Evolutionary conservation across 2,113 vertebrate genomes (phyloP), one percentile per base, ranked within the genome.

Genomic region (Gallinago media): DNA sequence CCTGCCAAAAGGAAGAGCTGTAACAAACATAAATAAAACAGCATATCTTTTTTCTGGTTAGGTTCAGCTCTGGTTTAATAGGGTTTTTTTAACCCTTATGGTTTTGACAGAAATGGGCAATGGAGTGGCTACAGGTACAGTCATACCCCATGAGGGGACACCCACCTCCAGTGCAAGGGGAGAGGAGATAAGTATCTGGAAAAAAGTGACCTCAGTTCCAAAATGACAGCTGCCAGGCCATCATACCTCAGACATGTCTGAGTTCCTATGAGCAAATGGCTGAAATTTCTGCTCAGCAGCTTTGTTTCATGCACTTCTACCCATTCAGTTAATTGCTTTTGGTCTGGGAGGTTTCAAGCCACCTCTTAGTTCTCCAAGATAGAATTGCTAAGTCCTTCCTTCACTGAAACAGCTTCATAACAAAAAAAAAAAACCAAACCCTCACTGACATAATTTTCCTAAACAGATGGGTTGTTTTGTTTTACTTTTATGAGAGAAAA

Each of bases 11-110:
- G 15, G 4, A 67, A 40, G 25, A 11, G 46, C 14, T 19, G 40
- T 31, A 72, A 23, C 19, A 85, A 55, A 34, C 7, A 8, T 18
- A 50, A 12, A 12, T 47, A 52, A 92, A 65, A 25, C 2, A 52
- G 2, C 2, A 2, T 2, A 1, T 72, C 5, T 62, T 25, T 25
- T 34, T 52, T 46, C 38, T 29, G 1, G 1, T 15, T 58, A 59
- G 3, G 1, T 8, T 50, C 46, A 2, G 3, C 18, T 61, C 61
- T 25, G 8, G 4, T 26, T n/a, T 38, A 7, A 0, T 46, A 20
- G 36, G 36, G 36, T 83, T 68, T 56, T 75, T 4, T 52, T 55
- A 49, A 40, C 9, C 6, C 11, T 44, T 7, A 11, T 71, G 15
- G 1, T 74, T 85, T 67, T 90, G 81, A 59, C 12, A 83, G 40